phyloP scores from a whole-genome alignment of 2,888 invertebrate species.

The Pelosia muscerda region DNA sequence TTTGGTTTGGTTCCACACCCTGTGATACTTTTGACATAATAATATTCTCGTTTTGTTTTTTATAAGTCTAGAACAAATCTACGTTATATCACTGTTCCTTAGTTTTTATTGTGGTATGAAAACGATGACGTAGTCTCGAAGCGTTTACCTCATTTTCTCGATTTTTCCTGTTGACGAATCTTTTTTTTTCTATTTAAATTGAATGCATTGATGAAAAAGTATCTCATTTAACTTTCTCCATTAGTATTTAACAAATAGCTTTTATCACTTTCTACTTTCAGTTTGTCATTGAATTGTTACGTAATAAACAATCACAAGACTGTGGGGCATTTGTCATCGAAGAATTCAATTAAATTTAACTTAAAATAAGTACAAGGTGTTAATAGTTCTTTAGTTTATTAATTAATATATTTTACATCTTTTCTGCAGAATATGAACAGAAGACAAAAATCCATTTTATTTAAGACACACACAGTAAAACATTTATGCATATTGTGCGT shows the following conservation, averaged over 20 bases:
- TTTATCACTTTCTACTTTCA: slow-evolving; percentile 1
- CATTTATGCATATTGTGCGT: neutral
- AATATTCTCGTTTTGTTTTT: too few species aligned
- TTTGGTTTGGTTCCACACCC: too few species aligned
- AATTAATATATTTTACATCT: too few species aligned
- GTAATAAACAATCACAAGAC: neutral
- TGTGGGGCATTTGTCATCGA: neutral
- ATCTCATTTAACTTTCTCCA: neutral
- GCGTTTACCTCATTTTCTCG: neutral
- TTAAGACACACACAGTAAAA: neutral
- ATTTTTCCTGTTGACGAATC: neutral
- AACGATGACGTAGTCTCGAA: neutral
- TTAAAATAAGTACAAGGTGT: too few species aligned
- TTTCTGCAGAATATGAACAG: neutral
- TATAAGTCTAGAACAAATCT: too few species aligned
- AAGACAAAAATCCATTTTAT: neutral
- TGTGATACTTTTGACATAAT: too few species aligned
- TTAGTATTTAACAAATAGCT: neutral
- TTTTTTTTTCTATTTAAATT: neutral
- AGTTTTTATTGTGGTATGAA: neutral
- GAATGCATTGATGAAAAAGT: neutral
- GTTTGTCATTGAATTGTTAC: neutral
- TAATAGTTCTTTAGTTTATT: too few species aligned
- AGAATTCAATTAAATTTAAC: too few species aligned
- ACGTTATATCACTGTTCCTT: too few species aligned